Percentiles rank a stretch among this genome's conserved stretches.
Evolutionary conservation across 1,140 invertebrate species (phyloP).

Genomic region (Drosophila paulistorum): DNA sequence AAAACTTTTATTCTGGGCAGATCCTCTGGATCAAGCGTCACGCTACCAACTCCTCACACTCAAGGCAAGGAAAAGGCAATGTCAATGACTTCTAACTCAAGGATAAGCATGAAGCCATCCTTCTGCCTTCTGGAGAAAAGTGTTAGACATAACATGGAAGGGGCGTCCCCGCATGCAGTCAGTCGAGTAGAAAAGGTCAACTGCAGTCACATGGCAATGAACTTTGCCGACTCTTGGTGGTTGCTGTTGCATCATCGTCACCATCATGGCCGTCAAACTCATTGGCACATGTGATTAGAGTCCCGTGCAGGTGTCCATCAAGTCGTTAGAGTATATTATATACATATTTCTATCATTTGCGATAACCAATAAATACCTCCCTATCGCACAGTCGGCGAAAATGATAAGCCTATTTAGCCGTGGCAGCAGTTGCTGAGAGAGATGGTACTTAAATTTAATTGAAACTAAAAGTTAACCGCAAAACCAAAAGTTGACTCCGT

Average conservation of each 20-base stretch:
- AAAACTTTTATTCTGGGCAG: constrained; percentile 11
- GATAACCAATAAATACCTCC: constrained; percentile 30
- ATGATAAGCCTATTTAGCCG: constrained; percentile 38
- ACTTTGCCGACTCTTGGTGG: constrained; percentile 9
- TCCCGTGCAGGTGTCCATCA: constrained; percentile 58
- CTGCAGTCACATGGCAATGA: constrained; percentile 51
- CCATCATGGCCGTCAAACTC: not conserved
- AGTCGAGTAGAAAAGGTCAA: constrained; percentile 51
- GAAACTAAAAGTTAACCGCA: constrained; percentile 43
- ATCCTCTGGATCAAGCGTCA: not conserved
- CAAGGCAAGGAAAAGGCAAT: not conserved
- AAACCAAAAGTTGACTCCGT: constrained; percentile 10
- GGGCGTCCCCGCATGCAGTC: not conserved
- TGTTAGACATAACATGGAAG: not conserved
- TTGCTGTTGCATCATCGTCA: constrained; percentile 24
- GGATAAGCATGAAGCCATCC: constrained; percentile 12
- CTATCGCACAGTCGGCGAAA: not conserved
- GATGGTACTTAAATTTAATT: constrained; percentile 24
- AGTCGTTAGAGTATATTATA: not conserved
- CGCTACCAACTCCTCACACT: too few species aligned
- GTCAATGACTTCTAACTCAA: constrained; percentile 3
- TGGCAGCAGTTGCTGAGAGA: constrained; percentile 2
- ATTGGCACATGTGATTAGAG: constrained; percentile 42
- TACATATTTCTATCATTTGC: constrained; percentile 11
- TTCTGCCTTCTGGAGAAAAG: not conserved